phyloP scores from a whole-genome alignment of 1,140 invertebrate species.

The Formica selysi region DNA sequence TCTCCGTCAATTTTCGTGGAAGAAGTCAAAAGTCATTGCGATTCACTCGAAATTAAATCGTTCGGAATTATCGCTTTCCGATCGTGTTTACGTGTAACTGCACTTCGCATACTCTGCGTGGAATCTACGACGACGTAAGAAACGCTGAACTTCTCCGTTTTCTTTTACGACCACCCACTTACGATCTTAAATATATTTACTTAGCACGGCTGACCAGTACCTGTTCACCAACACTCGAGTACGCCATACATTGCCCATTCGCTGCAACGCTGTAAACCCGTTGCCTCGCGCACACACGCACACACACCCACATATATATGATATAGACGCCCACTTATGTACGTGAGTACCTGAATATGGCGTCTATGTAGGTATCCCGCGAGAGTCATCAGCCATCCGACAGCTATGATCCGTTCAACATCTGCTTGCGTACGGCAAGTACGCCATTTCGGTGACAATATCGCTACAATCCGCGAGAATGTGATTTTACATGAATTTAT shows the following conservation, averaged over 20 bases:
- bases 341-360: conserved; percentile 2
- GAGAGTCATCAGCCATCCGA: conserved; percentile 46
- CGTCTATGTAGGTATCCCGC: conserved; percentile 1
- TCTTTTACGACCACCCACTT: conserved; percentile 61
- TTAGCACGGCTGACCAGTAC: conserved; percentile 47
- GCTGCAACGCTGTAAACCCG: conserved; percentile 3
- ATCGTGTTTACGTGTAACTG: not conserved
- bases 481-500: not conserved
- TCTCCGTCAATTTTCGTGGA: not conserved
- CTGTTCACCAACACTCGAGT: conserved; percentile 54
- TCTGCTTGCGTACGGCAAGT: conserved; percentile 30
- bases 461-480: not conserved
- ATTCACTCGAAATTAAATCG: conserved; percentile 29
- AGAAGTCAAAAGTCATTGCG: not conserved
- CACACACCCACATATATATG: not conserved
- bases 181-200: conserved; percentile 63
- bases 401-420: conserved; percentile 46
- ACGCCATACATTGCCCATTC: conserved; percentile 11
- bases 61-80: not conserved
- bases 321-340: conserved; percentile 13
- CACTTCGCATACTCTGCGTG: not conserved
- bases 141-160: conserved; percentile 10
- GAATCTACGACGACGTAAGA: not conserved
- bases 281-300: not conserved
- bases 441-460: conserved; percentile 42